phyloP scores from a whole-genome alignment of 2,797 vertebrate species.

The Pseudochromis fuscus region DNA sequence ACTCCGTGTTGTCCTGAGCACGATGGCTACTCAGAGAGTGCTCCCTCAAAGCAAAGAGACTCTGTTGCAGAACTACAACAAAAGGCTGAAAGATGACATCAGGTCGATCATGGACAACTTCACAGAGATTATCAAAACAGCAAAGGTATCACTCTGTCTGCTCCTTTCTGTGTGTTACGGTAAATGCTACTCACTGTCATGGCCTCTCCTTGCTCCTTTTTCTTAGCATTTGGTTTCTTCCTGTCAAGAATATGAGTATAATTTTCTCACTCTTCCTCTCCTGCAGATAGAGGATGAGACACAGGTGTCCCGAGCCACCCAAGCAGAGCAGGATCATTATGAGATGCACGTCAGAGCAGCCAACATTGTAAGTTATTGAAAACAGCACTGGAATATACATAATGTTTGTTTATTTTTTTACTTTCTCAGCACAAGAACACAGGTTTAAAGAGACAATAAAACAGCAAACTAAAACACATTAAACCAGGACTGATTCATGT shows the following conservation, averaged over 20 bases:
- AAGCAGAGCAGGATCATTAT: constrained; percentile 97
- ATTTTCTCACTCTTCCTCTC: background rate
- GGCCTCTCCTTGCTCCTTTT: background rate
- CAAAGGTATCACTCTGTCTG: constrained; percentile 85
- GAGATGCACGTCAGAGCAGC: constrained; percentile 99
- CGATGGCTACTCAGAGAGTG: constrained; percentile 91
- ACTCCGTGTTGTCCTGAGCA: constrained; percentile 14
- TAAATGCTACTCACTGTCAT: background rate
- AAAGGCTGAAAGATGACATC: constrained; percentile 96
- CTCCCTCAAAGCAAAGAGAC: constrained; percentile 97
- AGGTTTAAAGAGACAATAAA: too few relatives aligned
- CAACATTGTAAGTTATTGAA: constrained; percentile 92
- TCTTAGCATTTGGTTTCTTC: background rate
- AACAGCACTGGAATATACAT: too few relatives aligned
- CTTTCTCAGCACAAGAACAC: too few relatives aligned
- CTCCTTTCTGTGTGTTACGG: background rate
- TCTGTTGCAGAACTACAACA: constrained; percentile 97
- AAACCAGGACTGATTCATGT: too few relatives aligned
- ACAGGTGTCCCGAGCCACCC: constrained; percentile 94
- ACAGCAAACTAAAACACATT: too few relatives aligned
- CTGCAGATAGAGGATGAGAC: constrained; percentile 97
- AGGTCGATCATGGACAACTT: constrained; percentile 97
- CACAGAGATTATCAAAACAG: constrained; percentile 96
- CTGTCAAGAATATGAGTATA: background rate
- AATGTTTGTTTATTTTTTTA: too few relatives aligned